These are phyloP conservation scores for Charanyca ferruginea DNA, from an alignment of 2,888 invertebrate species.

Conservation along the genomic window DNA sequence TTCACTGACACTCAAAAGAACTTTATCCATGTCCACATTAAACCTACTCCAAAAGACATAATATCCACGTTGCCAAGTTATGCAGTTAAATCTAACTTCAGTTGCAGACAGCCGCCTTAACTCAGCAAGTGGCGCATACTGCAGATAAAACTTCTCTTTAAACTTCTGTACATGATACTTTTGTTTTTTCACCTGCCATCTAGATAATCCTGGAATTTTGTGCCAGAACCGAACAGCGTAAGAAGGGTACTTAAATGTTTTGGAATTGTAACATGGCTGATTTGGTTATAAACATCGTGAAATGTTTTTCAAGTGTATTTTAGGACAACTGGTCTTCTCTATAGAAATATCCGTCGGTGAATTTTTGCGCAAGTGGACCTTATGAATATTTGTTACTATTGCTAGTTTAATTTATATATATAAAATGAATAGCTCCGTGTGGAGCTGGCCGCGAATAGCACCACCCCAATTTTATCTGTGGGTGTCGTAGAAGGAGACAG, in stretches of 20 bases:
- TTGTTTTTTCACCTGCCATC: constrained; percentile 51
- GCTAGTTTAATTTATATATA: too few relatives aligned
- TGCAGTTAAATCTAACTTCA: constrained; percentile 43
- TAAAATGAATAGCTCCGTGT: too few relatives aligned
- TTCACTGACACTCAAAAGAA: neutral
- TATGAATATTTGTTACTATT: too few relatives aligned
- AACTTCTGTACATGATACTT: constrained; percentile 39
- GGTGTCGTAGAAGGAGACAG: too few relatives aligned
- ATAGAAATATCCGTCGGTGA: too few relatives aligned
- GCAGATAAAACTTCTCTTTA: constrained; percentile 50
- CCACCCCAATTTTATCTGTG: too few relatives aligned
- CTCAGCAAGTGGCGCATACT: constrained; percentile 34
- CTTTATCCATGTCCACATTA: constrained; percentile 5
- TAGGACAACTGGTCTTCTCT: too few relatives aligned
- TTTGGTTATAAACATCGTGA: too few relatives aligned
- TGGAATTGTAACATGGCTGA: neutral
- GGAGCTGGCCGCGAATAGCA: too few relatives aligned
- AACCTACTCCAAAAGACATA: constrained; percentile 2
- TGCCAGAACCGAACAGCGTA: neutral
- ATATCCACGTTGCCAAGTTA: constrained; percentile 17
- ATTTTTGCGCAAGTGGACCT: too few relatives aligned
- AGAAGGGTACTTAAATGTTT: neutral
- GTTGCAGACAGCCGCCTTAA: constrained; percentile 38
- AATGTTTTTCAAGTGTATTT: too few relatives aligned
- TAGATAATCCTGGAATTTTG: constrained; percentile 38